phyloP scores from a whole-genome alignment of 2,113 vertebrate genomes.

The Odontesthes bonariensis region DNA sequence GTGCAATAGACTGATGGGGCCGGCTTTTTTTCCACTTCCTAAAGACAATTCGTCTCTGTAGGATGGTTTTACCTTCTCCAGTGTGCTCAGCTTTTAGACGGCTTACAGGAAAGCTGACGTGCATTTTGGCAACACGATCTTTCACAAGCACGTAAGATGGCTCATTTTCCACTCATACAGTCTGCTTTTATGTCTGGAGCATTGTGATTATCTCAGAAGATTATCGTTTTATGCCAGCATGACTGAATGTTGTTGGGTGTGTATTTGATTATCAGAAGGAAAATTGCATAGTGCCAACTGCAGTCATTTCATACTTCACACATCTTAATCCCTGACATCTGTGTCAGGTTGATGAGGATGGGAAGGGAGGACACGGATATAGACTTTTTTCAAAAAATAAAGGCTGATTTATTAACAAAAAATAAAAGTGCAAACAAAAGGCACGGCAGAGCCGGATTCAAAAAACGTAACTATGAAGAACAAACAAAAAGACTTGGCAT shows the following conservation, averaged over 20 bases:
- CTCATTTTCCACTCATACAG: background rate
- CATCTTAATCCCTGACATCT: constrained; percentile 3
- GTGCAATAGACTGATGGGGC: too few relatives aligned
- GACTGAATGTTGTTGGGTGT: constrained; percentile 2
- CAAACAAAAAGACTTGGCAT: too few relatives aligned
- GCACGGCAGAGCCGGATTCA: too few relatives aligned
- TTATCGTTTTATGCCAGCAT: constrained; percentile 43
- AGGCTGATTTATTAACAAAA: too few relatives aligned
- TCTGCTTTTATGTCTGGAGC: background rate
- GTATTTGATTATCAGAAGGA: constrained; percentile 9
- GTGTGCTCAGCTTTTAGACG: too few relatives aligned
- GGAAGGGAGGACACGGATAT: too few relatives aligned
- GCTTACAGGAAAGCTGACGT: background rate
- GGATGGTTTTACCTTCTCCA: background rate
- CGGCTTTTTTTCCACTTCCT: too few relatives aligned
- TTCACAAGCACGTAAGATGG: too few relatives aligned
- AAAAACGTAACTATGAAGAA: too few relatives aligned
- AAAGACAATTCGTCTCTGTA: background rate
- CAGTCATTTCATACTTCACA: background rate
- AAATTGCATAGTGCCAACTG: constrained; percentile 22
- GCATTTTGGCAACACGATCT: background rate
- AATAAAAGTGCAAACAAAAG: too few relatives aligned
- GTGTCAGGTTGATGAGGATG: too few relatives aligned
- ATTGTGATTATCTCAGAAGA: constrained; percentile 28
- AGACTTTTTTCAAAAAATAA: too few relatives aligned